Base-by-base conservation (phyloP, 2,888 invertebrate genomes). In the Siphlonurus alternatus region DNA sequence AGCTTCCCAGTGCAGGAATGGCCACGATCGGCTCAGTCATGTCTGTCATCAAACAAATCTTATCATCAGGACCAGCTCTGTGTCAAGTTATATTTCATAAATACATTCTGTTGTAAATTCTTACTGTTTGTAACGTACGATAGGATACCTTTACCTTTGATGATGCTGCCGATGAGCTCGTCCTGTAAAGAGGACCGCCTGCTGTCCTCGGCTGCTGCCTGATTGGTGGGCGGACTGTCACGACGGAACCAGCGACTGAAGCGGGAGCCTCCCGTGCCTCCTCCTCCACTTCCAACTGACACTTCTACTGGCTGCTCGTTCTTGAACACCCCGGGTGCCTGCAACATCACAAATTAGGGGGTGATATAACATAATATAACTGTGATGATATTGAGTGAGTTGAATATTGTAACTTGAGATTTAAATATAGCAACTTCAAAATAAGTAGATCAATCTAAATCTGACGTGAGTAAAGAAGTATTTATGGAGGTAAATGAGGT, bases 171-270 rank as follows among this genome's bases (percentile, higher is more conserved):
- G 66, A 82, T 73, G 60, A 82, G 70, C 67, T 85, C 84, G 66
- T 84, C 84, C 67, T 82, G 82, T 65, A 82, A 73, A 2, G 83
- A 82, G 24, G 81, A 79, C 51, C 81, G 75, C 22, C 81, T 76
- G 70, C 78, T 78, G 65, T 78, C 76, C 59, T 24, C 64, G 64
- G 19, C 61, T 38, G 20, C 63, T 25, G 23, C 64, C 25, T 67
- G 61, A 65, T 59, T 65, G 19, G 67, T 64, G 10, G 76, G 74
- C 1, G 85, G 84, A 69, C 83, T 84, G 69, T 86, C 85, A 61
- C 83, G 80, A 59, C 82, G 84, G 78, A 93, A 94, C 87, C 90
- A 76, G 66, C 75, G 75, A 66, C 74, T 75, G 70, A 79, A 79
- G 24, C 77, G 73, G 66, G 78, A 78, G 20, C 84, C 80, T 61